A percentile compares a stretch with the other conserved stretches of the same genome.
Evolutionary conservation across 2,888 invertebrate species (phyloP).

Genomic region (Branchipolynoe longqiensis): DNA sequence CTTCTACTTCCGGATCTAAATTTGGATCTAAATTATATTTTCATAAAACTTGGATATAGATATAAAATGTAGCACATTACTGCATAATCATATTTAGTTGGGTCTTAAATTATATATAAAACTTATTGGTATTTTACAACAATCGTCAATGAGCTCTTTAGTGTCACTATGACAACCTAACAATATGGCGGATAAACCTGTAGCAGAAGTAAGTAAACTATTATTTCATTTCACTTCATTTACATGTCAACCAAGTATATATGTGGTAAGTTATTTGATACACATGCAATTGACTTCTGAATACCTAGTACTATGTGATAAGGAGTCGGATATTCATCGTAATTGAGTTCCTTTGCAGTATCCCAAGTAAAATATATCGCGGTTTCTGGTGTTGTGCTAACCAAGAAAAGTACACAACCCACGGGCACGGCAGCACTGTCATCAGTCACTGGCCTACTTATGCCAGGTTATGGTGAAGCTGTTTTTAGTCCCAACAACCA

Average conservation of each 20-base stretch:
- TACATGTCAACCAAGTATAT: not conserved
- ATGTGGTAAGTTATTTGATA: no score
- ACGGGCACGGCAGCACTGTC: no score
- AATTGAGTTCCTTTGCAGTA: no score
- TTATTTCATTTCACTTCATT: not conserved
- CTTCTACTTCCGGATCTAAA: slow-evolving; percentile 13
- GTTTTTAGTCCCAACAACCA: no score
- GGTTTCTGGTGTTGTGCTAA: no score
- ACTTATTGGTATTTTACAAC: not conserved
- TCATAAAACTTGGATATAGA: not conserved
- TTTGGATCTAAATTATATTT: not conserved
- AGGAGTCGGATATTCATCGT: no score
- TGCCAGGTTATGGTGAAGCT: no score
- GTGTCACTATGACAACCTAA: slow-evolving; percentile 47
- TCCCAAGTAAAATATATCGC: no score
- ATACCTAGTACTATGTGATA: no score
- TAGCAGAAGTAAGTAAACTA: not conserved
- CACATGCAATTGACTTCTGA: no score
- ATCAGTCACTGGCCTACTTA: no score
- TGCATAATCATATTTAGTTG: not conserved
- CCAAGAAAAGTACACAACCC: no score
- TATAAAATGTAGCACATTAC: not conserved
- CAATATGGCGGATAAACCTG: slow-evolving; percentile 34
- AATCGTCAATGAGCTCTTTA: not conserved
- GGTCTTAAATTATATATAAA: not conserved